Evolutionary conservation across 64 coral and sea anemone genomes (phyloP).

Genomic region (Pocillopora verrucosa): DNA sequence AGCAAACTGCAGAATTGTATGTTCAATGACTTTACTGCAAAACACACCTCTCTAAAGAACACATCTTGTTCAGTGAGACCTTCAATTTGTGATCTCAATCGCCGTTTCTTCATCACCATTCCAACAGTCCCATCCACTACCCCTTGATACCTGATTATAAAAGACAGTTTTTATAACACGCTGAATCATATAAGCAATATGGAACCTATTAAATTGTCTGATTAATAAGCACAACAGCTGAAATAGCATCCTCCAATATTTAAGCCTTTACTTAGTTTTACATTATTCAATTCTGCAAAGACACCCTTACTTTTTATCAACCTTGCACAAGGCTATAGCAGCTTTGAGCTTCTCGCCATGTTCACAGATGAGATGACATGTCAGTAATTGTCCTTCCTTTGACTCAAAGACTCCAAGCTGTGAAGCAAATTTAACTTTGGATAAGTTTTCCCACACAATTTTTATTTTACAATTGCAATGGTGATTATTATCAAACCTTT

Average conservation of each 20-base stretch:
- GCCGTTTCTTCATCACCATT: constrained; percentile 56
- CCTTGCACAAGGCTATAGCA: constrained; percentile 69
- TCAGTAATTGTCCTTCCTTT: constrained; percentile 58
- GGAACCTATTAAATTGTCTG: too few species aligned
- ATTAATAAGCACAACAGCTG: too few species aligned
- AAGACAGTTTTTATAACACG: not conserved
- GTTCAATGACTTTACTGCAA: not conserved
- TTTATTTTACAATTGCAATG: too few species aligned
- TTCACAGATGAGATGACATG: constrained; percentile 90
- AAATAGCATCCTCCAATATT: too few species aligned
- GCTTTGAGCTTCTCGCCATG: constrained; percentile 91
- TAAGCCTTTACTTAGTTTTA: too few species aligned
- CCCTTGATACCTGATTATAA: constrained; percentile 58
- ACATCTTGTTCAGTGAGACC: constrained; percentile 85
- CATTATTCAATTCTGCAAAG: not conserved
- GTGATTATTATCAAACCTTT: constrained; percentile 50
- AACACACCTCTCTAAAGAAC: constrained; percentile 86
- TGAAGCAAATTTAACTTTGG: not conserved
- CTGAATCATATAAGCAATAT: too few species aligned
- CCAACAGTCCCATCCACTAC: constrained; percentile 63
- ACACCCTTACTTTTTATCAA: constrained; percentile 80
- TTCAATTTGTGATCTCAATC: constrained; percentile 44
- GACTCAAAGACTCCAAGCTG: constrained; percentile 66
- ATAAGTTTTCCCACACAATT: too few species aligned
- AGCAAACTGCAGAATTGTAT: too few species aligned